phyloP scores from a whole-genome alignment of 2,888 invertebrate species.

The Ischnura elegans region DNA sequence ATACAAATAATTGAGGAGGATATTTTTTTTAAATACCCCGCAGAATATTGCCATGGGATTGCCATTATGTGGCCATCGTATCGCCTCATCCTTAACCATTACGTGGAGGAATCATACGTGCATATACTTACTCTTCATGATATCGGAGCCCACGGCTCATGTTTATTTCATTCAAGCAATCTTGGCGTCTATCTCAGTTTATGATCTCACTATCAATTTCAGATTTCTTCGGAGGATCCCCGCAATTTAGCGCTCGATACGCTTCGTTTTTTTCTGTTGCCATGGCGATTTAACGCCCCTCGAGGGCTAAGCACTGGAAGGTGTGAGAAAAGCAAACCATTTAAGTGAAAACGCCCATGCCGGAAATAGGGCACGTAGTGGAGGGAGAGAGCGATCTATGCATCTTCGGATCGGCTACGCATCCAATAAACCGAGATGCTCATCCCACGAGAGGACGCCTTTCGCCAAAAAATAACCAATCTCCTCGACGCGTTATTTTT shows the following conservation, averaged over 20 bases:
- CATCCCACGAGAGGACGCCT: background rate
- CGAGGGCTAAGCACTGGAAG: background rate
- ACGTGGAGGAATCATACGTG: no score
- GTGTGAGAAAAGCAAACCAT: background rate
- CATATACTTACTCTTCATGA: no score
- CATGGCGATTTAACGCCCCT: background rate
- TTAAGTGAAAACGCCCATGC: background rate
- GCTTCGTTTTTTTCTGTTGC: background rate
- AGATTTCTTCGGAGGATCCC: no score
- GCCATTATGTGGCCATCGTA: no score
- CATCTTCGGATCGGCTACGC: background rate
- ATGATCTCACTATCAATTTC: no score
- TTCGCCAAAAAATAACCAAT: background rate
- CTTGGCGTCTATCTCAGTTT: background rate
- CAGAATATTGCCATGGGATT: no score
- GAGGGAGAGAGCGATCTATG: background rate
- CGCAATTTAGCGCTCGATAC: background rate
- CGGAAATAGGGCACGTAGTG: background rate
- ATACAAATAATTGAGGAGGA: no score
- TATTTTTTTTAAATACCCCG: no score
- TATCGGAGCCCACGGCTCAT: no score
- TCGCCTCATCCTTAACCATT: no score
- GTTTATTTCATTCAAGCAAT: background rate
- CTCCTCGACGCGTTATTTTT: background rate
- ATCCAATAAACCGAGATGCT: background rate